Conservation (phyloP, 2,888 invertebrate species). For the Folsomia manolachei region DNA sequence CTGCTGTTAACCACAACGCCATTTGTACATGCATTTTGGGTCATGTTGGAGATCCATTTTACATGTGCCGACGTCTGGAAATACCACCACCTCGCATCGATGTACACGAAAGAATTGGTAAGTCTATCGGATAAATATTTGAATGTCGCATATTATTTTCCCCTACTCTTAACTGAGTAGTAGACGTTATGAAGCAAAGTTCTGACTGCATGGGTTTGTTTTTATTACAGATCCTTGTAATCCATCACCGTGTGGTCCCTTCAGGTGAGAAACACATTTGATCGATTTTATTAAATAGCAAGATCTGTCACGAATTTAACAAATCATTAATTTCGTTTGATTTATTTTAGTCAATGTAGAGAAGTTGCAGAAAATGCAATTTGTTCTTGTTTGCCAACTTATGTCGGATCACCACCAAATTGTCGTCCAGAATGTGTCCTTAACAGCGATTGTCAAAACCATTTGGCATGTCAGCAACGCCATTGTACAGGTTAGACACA, state of each 20-base stretch:
- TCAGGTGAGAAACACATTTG: conserved; percentile 52
- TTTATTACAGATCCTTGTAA: conserved; percentile 6
- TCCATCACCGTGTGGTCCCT: conserved; percentile 66
- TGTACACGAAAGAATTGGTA: neutral
- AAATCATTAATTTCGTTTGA: conserved; percentile 52
- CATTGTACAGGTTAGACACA: neutral
- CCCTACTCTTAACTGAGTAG: no score
- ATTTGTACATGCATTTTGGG: conserved; percentile 66
- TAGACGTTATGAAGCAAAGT: no score
- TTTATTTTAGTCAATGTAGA: conserved; percentile 63
- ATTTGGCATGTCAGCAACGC: neutral
- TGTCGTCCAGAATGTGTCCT: conserved; percentile 69
- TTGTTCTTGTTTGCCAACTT: conserved; percentile 62
- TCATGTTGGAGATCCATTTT: conserved; percentile 71
- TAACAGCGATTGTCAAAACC: conserved; percentile 53
- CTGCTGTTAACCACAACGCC: conserved; percentile 71
- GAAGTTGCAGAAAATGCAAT: conserved; percentile 65
- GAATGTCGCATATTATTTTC: no score
- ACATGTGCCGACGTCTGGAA: conserved; percentile 58
- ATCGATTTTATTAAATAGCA: no score
- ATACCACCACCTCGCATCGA: conserved; percentile 8
- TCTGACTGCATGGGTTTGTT: no score
- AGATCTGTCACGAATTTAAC: no score
- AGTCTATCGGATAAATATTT: no score
- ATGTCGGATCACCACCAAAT: conserved; percentile 58